These are phyloP conservation scores for Amorpha juglandis DNA, from an alignment of 2,888 invertebrate genomes.

Conservation along the genomic window DNA sequence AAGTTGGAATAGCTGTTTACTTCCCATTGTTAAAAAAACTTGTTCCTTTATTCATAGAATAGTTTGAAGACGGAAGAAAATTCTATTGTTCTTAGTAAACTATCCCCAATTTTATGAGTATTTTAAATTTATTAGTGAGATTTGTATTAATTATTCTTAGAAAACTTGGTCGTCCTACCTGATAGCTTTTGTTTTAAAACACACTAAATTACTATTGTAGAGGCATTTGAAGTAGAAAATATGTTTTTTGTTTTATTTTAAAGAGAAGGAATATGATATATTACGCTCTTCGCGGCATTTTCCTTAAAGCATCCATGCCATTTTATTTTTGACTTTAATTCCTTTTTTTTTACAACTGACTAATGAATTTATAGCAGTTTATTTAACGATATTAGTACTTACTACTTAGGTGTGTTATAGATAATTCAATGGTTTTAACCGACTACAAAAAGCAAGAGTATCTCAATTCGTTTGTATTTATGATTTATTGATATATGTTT, in stretches of 20 bases:
- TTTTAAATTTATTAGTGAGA: conserved; percentile 20
- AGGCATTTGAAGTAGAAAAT: background rate
- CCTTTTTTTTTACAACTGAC: no score
- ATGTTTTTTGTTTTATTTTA: background rate
- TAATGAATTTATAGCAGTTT: no score
- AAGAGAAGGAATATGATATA: no score
- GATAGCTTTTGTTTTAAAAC: conserved; percentile 16
- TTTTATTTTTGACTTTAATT: no score
- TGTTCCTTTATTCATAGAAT: conserved; percentile 41
- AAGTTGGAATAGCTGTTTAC: conserved; percentile 30
- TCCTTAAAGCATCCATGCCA: no score
- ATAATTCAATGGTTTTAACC: no score
- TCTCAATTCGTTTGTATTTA: no score
- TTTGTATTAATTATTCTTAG: conserved; percentile 8
- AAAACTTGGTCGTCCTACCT: conserved; percentile 31
- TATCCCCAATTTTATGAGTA: conserved; percentile 36
- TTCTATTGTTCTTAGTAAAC: conserved; percentile 39
- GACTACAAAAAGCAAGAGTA: no score
- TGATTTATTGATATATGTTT: no score
- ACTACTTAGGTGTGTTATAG: no score
- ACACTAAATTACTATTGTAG: background rate
- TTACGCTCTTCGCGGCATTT: no score
- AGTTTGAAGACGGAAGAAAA: conserved; percentile 46
- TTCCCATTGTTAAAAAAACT: conserved; percentile 40
- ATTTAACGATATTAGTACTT: no score